Evolutionary conservation across 92 coral and sea anemone species (phyloP), one percentile per base, ranked within the genome.

Genomic region (Bergia sp.): DNA sequence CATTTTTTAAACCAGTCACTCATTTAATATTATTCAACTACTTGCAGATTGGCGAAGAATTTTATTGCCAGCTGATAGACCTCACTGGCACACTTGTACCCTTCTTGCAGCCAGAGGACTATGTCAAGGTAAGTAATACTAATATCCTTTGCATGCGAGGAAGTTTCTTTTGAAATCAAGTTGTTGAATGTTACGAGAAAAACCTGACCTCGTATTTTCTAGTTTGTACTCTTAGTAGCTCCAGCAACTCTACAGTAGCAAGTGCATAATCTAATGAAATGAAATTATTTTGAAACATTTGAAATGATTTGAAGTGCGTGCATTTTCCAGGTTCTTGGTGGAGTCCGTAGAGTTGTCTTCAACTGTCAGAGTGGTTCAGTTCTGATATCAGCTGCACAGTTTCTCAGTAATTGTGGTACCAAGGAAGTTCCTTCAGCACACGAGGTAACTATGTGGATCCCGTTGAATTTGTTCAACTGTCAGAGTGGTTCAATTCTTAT

Each of bases 331-430:
- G 67, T 47, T 57, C 78, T 84, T 71, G 89, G 55, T 37, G 89
- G 89, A 86, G 41, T 75, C 41, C 82, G 89, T 18, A 86, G 18
- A 40, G 49, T 86, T 49, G 53, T 86, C 73, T 5, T 40, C 83
- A 40, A 76, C 73, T 13, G 64, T 55, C 76, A 76, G 45, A 75
- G 76, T 57, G 75, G 36, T 1, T 21, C 80, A 49, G 77, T 76
- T 40, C 61, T 86, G 37, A 40, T 74, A 76, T 76, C 81, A 37
- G 58, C 91, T 67, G 92, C 96, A 50, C 89, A 93, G 86, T 90
- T 95, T 73, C 93, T 95, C 76, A 92, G 98, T 44, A 91, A 83
- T 11, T 95, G 98, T 53, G 98, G 98, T 3, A 82, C 87, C 73
- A 88, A 88, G 58, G 94, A 93, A 55, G 92, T 95, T 61, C 88